Evolutionary conservation across 2,888 invertebrate species (phyloP).

Genomic region (Eilema griseolum): DNA sequence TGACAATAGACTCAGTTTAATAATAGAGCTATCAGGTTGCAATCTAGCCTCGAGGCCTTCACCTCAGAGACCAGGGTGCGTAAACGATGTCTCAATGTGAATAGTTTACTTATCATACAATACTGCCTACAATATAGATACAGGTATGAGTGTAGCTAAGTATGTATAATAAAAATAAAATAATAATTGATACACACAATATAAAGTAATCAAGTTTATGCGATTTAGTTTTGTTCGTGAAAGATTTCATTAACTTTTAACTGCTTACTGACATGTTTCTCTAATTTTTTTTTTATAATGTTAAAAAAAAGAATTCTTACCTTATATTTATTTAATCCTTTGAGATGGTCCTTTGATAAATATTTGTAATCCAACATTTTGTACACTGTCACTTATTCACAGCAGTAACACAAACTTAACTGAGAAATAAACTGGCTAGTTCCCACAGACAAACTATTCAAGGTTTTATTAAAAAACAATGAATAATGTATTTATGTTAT

Average conservation of each 20-base stretch:
- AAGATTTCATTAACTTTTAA: too few species aligned
- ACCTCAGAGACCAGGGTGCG: not conserved
- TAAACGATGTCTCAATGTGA: not conserved
- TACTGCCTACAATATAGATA: not conserved
- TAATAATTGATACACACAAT: not conserved
- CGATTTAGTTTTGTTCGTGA: too few species aligned
- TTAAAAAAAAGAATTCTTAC: slow-evolving; percentile 68
- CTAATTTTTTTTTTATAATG: too few species aligned
- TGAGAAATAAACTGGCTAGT: not conserved
- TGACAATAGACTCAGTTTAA: not conserved
- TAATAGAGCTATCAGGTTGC: not conserved
- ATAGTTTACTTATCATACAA: not conserved
- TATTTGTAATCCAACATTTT: slow-evolving; percentile 90
- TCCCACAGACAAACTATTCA: not conserved
- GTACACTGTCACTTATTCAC: not conserved
- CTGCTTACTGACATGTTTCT: too few species aligned
- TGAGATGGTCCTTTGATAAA: slow-evolving; percentile 92
- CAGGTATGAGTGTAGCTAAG: not conserved
- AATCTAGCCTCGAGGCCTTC: not conserved
- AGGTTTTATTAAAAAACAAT: not conserved
- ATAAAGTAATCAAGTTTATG: too few species aligned
- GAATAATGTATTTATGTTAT: not conserved
- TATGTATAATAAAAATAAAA: not conserved
- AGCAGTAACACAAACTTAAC: not conserved
- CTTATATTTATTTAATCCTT: slow-evolving; percentile 97